Percentiles rank a stretch among this genome's conserved stretches.
Evolutionary conservation across 2,888 invertebrate genomes (phyloP).

Genomic region (Poecilus cupreus): DNA sequence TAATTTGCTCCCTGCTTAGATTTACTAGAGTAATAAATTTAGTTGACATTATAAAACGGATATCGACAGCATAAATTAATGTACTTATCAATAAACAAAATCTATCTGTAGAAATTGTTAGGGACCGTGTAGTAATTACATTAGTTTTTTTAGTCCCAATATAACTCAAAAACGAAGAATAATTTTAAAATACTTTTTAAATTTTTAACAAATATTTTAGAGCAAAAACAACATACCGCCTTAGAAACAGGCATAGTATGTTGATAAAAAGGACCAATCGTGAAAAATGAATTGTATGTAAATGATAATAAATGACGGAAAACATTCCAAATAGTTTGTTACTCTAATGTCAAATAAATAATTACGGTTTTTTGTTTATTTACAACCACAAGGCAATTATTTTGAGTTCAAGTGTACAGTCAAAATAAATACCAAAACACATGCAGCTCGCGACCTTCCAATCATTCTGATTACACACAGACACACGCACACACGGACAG

Average conservation of each 20-base stretch:
- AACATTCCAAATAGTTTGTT: not conserved
- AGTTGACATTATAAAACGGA: not conserved
- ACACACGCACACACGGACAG: not conserved
- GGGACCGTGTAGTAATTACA: no score
- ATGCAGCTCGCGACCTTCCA: conserved; percentile 1
- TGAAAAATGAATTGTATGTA: no score
- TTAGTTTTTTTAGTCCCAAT: no score
- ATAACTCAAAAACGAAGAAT: no score
- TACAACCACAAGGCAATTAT: not conserved
- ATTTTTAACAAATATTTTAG: no score
- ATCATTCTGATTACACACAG: not conserved
- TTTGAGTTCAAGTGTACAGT: conserved; percentile 20
- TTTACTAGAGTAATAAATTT: not conserved
- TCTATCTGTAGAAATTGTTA: no score
- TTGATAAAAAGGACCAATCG: no score
- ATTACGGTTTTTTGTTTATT: not conserved
- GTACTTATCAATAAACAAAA: no score
- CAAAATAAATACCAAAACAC: not conserved
- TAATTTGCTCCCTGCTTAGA: not conserved
- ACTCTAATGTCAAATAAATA: not conserved
- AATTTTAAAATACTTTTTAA: no score
- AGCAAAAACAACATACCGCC: no score
- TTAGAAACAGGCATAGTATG: no score
- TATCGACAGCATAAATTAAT: not conserved
- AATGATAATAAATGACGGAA: no score